Conservation (phyloP, 2,888 invertebrate genomes). For the Stenichneumon culpator region DNA sequence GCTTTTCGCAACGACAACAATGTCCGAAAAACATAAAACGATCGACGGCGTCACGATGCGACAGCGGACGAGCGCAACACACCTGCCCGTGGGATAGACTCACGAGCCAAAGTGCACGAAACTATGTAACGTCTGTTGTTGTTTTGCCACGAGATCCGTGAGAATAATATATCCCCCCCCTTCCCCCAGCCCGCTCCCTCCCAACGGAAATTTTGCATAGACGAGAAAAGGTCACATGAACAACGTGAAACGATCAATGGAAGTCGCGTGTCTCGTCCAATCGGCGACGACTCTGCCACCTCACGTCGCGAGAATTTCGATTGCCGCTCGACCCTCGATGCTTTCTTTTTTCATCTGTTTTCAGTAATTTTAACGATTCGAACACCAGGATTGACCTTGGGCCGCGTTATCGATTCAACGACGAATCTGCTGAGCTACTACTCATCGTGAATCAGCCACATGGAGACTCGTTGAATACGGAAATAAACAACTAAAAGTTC, state of each 20-base stretch:
- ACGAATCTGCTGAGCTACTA: not conserved
- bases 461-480: conserved; percentile 19
- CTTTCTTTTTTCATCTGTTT: conserved; percentile 36
- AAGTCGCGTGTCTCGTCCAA: conserved; percentile 71
- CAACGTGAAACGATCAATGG: conserved; percentile 76
- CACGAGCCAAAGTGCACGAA: conserved; percentile 38
- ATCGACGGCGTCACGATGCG: not conserved
- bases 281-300: conserved; percentile 55
- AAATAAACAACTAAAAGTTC: conserved; percentile 57
- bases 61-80: not conserved
- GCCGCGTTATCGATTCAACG: not conserved
- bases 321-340: conserved; percentile 3
- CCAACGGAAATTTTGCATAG: conserved; percentile 75
- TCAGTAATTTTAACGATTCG: not conserved
- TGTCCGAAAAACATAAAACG: not conserved
- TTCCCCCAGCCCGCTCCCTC: conserved; percentile 14
- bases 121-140: conserved; percentile 77
- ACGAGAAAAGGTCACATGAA: conserved; percentile 81
- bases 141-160: conserved; percentile 79
- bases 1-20: conserved; percentile 1
- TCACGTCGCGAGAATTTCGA: conserved; percentile 59
- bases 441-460: conserved; percentile 37
- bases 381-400: too few relatives aligned
- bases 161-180: conserved; percentile 74
- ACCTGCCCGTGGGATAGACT: conserved; percentile 11